Evolutionary conservation across 2,888 invertebrate genomes (phyloP).

Genomic region (Brenthis hecate): DNA sequence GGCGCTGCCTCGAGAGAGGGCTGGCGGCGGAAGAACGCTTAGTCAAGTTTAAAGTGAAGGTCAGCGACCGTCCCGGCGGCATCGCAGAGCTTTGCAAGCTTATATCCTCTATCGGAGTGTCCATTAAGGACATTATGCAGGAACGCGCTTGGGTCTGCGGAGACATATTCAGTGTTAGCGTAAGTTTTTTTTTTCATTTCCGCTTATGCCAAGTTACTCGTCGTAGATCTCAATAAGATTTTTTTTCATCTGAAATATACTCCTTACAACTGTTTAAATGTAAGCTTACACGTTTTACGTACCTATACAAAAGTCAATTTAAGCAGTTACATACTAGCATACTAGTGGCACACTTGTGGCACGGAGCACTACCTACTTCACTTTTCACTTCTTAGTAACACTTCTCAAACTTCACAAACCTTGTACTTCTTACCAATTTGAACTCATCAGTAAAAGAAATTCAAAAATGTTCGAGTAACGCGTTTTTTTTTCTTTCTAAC

Average conservation of each 20-base stretch:
- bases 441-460: not conserved
- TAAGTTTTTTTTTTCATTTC: conserved; percentile 43
- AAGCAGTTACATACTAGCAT: no score
- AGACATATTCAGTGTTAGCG: conserved; percentile 88
- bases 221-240: not conserved
- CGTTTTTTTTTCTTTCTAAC: no score
- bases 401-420: no score
- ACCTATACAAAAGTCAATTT: no score
- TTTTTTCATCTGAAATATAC: not conserved
- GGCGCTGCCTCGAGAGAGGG: conserved; percentile 93
- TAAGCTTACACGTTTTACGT: no score
- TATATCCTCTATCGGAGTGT: conserved; percentile 89
- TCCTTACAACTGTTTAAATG: no score
- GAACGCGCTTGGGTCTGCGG: conserved; percentile 96
- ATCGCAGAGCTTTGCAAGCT: conserved; percentile 92
- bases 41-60: conserved; percentile 81
- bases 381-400: no score
- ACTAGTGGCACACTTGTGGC: no score
- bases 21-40: conserved; percentile 93
- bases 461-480: no score
- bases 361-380: no score
- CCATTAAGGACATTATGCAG: conserved; percentile 97
- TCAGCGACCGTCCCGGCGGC: conserved; percentile 93
- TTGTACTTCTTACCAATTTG: not conserved
- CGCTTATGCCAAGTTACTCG: not conserved